phyloP scores from a whole-genome alignment of 2,113 vertebrate species.

The Origma solitaria region DNA sequence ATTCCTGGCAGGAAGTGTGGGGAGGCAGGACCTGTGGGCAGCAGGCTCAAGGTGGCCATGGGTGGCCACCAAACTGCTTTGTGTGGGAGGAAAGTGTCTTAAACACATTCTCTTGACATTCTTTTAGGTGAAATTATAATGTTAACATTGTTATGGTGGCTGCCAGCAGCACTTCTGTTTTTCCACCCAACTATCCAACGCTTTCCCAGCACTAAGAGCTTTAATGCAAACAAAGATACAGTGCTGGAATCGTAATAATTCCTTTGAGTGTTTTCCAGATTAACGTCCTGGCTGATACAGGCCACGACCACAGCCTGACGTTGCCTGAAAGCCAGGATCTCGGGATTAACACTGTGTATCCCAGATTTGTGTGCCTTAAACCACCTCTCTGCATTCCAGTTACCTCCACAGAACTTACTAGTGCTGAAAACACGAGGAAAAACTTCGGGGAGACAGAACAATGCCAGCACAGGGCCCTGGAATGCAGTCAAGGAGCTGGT shows the following conservation, averaged over 20 bases:
- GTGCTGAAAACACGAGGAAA: background rate
- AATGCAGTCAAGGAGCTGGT: background rate
- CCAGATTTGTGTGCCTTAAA: background rate
- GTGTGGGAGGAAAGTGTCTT: background rate
- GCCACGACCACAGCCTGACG: rapidly evolving
- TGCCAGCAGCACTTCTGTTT: background rate
- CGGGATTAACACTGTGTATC: rapidly evolving
- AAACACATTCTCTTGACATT: rapidly evolving
- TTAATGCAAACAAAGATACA: background rate
- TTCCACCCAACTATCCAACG: background rate
- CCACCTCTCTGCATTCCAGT: background rate
- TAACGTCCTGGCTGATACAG: background rate
- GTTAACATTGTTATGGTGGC: background rate
- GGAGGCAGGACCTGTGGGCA: background rate
- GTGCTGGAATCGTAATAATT: background rate
- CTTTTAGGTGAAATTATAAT: background rate
- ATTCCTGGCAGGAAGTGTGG: background rate
- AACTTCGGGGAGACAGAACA: background rate
- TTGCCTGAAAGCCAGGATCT: background rate
- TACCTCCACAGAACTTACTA: background rate
- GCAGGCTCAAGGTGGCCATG: background rate
- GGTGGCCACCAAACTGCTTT: background rate
- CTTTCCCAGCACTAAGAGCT: background rate
- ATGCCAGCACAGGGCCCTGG: background rate
- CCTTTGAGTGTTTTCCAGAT: background rate